Base-by-base conservation (phyloP, 2,113 vertebrate species). In the Periophthalmodon schlosseri region DNA sequence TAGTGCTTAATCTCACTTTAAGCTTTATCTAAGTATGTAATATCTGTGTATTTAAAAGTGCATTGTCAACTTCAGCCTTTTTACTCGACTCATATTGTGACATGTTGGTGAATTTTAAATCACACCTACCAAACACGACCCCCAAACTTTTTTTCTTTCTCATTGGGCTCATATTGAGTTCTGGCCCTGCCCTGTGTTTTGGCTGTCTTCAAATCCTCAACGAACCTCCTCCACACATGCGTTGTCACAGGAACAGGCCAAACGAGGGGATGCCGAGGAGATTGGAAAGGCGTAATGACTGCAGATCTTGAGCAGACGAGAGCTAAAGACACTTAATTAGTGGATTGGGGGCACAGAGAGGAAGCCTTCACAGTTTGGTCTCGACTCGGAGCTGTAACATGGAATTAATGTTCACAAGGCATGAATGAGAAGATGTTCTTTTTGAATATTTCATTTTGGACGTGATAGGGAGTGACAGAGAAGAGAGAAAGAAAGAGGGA, bases 261-360 rank as follows among this genome's bases (percentile, higher is more conserved):
- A 44, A 44, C 39, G 39, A 44, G 21, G 64, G 16, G 63, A 73
- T 79, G 28, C 84, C 57, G 33, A 69, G 71, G 68, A 65, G 57
- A 80, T 82, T 79, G 68, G 67, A 73, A 61, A 24, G 77, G 73
- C 76, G 81, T 78, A 75, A 77, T 68, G 50, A 50, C 18, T 23
- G 49, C 71, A 63, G 68, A 58, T 73, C 73, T 69, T 72, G 78
- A 61, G 11, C 61, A 69, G 64, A 63, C 70, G 16, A 34, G 46
- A 63, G 23, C 54, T 85, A 77, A 60, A 72, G 67, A 71, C 58
- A 58, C 70, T 64, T 77, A 69, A 84, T 88, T 81, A 79, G 84
- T 58, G 39, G 21, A 60, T 12, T 60, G 57, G 21, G 21, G 21
- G 11, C 39, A 60, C 2, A 28, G 23, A 60, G 23, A 60, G 76